phyloP scores from a whole-genome alignment of 2,797 vertebrate species.

The Sebastes nivosus region DNA sequence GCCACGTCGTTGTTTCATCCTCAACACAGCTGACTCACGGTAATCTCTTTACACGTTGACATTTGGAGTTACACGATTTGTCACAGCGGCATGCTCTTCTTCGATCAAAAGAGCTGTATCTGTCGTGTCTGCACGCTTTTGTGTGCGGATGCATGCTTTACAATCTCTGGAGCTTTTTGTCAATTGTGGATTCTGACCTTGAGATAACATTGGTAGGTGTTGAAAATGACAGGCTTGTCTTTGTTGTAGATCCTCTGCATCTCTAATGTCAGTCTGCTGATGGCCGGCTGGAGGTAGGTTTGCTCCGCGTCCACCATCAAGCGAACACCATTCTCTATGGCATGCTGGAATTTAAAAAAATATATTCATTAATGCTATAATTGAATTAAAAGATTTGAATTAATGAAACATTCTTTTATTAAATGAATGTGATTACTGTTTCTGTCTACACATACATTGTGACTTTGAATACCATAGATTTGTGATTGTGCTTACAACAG shows the following conservation, averaged over 20 bases:
- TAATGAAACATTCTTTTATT: not conserved
- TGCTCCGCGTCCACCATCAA: constrained; percentile 96
- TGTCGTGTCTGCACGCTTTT: not conserved
- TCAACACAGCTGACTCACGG: not conserved
- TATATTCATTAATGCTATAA: not conserved
- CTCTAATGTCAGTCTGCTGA: constrained; percentile 88
- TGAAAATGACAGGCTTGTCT: constrained; percentile 88
- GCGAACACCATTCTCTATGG: constrained; percentile 82
- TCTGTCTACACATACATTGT: not conserved
- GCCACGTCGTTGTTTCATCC: not conserved
- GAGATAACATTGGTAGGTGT: constrained; percentile 95
- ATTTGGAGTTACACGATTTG: not conserved
- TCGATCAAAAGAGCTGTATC: not conserved
- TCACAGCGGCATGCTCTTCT: not conserved
- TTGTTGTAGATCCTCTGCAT: constrained; percentile 89
- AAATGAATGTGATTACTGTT: not conserved
- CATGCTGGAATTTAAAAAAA: constrained; percentile 77
- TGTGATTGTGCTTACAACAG: not conserved
- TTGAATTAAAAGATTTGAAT: not conserved
- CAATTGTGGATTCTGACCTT: constrained; percentile 78
- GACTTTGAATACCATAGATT: not conserved
- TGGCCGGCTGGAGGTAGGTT: constrained; percentile 94
- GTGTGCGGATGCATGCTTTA: not conserved
- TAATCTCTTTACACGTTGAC: constrained; percentile 11
- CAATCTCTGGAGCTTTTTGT: not conserved